Percentiles rank a stretch among this genome's conserved stretches.
Conservation (phyloP, 2,113 vertebrate genomes). For the Notarius quadriscutis region DNA sequence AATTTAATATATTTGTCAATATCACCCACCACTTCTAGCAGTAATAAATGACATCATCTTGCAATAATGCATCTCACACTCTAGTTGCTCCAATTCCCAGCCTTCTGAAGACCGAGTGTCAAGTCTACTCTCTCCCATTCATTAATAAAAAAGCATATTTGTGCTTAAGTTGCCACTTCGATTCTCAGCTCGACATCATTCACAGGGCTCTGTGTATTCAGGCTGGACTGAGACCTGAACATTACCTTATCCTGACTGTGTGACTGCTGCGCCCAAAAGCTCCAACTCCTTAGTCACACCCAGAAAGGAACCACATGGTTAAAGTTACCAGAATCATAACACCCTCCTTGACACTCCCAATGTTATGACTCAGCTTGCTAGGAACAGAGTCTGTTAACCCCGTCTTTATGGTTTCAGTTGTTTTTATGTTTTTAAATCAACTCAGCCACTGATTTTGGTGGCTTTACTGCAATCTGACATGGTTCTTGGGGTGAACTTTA, state of each 20-base stretch:
- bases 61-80: conserved; percentile 2
- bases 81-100: conserved; percentile 18
- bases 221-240: not conserved
- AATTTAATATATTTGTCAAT: not conserved
- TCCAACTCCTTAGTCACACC: conserved; percentile 56
- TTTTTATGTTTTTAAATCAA: not conserved
- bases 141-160: conserved; percentile 15
- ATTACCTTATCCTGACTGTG: conserved; percentile 11
- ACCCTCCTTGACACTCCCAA: conserved; percentile 24
- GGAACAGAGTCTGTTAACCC: conserved; percentile 53
- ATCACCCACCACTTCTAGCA: not conserved
- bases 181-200: not conserved
- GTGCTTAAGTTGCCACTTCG: not conserved
- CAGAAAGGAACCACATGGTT: conserved; percentile 58
- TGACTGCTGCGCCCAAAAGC: conserved; percentile 48
- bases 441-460: not conserved
- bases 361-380: conserved; percentile 51
- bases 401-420: conserved; percentile 30
- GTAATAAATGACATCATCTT: not conserved
- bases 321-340: conserved; percentile 61
- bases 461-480: not conserved
- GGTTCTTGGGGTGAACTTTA: not conserved
- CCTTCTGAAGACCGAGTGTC: conserved; percentile 4
- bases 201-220: not conserved
- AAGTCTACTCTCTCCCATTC: not conserved